Percentiles rank a stretch among this genome's conserved stretches.
These are phyloP conservation scores for Marcusenius ussheri DNA, from an alignment of 2,113 vertebrate species.

Conservation along the genomic window DNA sequence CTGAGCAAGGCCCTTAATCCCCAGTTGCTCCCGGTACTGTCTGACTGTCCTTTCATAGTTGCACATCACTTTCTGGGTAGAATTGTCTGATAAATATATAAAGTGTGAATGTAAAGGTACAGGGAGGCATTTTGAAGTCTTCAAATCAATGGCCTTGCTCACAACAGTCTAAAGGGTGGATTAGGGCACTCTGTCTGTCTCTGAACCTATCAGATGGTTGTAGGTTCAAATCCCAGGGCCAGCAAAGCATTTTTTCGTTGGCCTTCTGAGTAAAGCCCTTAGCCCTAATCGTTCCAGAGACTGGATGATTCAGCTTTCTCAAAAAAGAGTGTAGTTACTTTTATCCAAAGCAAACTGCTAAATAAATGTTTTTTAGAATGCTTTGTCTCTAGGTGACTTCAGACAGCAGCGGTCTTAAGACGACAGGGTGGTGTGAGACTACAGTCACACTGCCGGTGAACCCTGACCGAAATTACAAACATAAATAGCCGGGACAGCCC, in stretches of 20 bases:
- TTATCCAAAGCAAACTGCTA: not conserved
- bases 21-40: not conserved
- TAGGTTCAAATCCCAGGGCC: not conserved
- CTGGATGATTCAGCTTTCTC: not conserved
- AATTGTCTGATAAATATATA: not conserved
- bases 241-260: not conserved
- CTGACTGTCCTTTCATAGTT: not conserved
- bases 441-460: not conserved
- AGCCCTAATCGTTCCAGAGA: not conserved
- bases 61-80: not conserved
- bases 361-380: not conserved
- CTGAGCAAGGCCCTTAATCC: not conserved
- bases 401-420: not conserved
- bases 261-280: not conserved
- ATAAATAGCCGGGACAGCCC: not conserved
- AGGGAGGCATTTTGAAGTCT: not conserved
- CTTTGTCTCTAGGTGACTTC: not conserved
- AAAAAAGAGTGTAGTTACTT: not conserved
- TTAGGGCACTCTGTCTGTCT: not conserved
- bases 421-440: not conserved
- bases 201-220: not conserved
- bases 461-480: not conserved
- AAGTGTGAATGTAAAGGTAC: not conserved
- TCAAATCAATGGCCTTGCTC: not conserved
- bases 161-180: not conserved